Percentiles rank a stretch among this genome's conserved stretches.
Conservation (phyloP, 2,888 invertebrate genomes). For the Stomorhina lunata region DNA sequence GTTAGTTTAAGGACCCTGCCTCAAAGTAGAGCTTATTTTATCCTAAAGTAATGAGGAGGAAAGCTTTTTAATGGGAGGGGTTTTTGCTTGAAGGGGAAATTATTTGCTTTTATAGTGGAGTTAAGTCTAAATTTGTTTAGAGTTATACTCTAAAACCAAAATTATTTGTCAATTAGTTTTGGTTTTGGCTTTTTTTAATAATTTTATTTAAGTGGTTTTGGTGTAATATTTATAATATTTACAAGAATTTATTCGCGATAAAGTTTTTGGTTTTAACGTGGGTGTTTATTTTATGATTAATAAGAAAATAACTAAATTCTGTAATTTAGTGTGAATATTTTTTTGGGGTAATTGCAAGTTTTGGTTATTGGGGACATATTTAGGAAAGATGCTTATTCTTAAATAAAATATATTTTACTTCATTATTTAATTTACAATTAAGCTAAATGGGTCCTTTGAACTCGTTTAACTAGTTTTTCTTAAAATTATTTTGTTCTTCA, state of each 20-base stretch:
- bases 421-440: no score
- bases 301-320: slow-evolving; percentile 59
- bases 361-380: no score
- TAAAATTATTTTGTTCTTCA: no score
- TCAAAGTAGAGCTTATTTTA: background rate
- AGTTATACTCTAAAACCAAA: slow-evolving; percentile 19
- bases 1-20: background rate
- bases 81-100: no score
- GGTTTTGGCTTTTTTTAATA: background rate
- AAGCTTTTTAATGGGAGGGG: background rate
- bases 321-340: no score
- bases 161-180: slow-evolving; percentile 37
- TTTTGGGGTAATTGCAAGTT: no score
- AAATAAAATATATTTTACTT: no score
- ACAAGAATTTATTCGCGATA: slow-evolving; percentile 41
- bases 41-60: background rate
- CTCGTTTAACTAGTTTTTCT: no score
- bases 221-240: background rate
- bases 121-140: slow-evolving; percentile 3
- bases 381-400: no score
- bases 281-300: slow-evolving; percentile 59
- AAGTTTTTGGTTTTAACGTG: slow-evolving; percentile 39
- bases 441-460: no score
- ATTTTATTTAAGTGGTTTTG: background rate
- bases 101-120: background rate